Base-by-base conservation (phyloP, 2,888 invertebrate genomes). In the Homarus gammarus region DNA sequence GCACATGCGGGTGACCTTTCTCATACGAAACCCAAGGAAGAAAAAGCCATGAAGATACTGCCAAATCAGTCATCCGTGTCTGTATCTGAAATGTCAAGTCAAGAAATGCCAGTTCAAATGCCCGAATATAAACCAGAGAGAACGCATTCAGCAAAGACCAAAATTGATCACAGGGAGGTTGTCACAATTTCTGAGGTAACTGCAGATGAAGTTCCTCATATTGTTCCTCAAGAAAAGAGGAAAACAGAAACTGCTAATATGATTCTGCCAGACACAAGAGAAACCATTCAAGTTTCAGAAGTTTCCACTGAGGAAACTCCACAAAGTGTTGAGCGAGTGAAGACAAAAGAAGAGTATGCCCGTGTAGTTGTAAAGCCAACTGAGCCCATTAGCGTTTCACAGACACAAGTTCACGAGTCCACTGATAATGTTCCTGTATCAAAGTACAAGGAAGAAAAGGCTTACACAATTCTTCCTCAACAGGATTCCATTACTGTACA, bases 11-110 rank as follows among this genome's bases (percentile, higher is more conserved):
- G 84, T 18, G 84, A 84, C 49, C 36, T 87, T 15, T 77, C 77
- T 31, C 78, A 89, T 22, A n/a, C 36, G 18, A 88, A 79, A 49
- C 91, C 92, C 64, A 75, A 73, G 15, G 83, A 91, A 79, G 92
- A 92, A 44, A 91, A 86, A 84, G 92, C 93, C 0, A 90, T 88
- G 40, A 70, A 92, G 15, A 81, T 79, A 51, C 83, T 93, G 73
- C 84, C 91, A 56, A 92, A 93, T 15, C 92, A 93, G 88, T 92
- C 92, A 64, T 92, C 93, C 1, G 51, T 93, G 15, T 90, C 92
- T 56, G 90, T 93, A 6, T 91, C 92, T n/a, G 92, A 92, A 90
- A 90, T 92, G 8, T 81, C 87, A 51, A 89, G 68, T 75, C 87
- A 84, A 44, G 83, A 84, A 40, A 86, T 90, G 87, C 61, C 88